These are phyloP conservation scores for Amphiprion percula DNA, from an alignment of 2,113 vertebrate species.

Conservation along the genomic window DNA sequence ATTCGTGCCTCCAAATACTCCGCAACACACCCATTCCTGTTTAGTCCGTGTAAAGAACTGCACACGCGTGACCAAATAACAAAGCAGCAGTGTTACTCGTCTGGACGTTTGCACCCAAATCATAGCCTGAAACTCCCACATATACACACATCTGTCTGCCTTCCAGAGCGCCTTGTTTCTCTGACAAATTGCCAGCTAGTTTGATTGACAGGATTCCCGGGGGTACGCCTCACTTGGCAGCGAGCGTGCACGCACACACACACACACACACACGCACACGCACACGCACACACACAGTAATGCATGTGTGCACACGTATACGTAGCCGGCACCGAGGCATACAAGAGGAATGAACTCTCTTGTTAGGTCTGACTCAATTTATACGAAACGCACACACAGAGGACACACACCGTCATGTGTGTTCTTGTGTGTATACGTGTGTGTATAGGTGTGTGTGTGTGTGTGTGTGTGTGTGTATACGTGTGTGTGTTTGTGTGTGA, in stretches of 20 bases:
- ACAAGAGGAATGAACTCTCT: constrained; percentile 19
- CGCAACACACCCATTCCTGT: neutral
- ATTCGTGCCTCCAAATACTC: neutral
- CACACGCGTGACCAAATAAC: neutral
- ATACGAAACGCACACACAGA: constrained; percentile 35
- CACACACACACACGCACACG: neutral
- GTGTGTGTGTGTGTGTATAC: constrained; percentile 7
- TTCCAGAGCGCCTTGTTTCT: constrained; percentile 57
- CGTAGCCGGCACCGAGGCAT: constrained; percentile 18
- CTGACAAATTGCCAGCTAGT: constrained; percentile 59
- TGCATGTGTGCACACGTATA: neutral
- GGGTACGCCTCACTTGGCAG: constrained; percentile 44
- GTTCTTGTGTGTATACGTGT: neutral
- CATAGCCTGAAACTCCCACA: neutral
- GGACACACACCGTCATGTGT: neutral
- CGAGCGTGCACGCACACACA: neutral
- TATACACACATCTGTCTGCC: constrained; percentile 17
- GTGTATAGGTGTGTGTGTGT: constrained; percentile 9
- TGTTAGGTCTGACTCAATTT: constrained; percentile 45
- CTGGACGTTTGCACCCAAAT: neutral
- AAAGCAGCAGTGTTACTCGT: neutral
- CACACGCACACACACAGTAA: too few species aligned
- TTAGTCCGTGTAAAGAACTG: too few species aligned
- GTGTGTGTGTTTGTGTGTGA: constrained; percentile 18
- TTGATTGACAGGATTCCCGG: constrained; percentile 70